Percentiles rank a stretch among this genome's conserved stretches.
These are phyloP conservation scores for Lynx canadensis DNA, from an alignment of 2,113 vertebrate genomes.

Conservation along the genomic window DNA sequence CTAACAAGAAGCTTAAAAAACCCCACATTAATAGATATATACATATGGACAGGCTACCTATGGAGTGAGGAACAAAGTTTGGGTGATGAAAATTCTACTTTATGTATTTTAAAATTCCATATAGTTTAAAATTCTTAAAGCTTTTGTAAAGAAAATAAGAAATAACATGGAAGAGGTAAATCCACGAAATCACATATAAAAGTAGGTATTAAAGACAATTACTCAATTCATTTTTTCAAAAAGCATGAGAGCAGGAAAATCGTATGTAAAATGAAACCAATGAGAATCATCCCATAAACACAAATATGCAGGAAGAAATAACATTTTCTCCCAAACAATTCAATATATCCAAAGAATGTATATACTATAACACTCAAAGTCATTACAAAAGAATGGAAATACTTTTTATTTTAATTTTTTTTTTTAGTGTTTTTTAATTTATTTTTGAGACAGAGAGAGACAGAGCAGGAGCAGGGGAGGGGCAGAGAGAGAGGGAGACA, in stretches of 20 bases:
- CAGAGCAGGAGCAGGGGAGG: too few species aligned
- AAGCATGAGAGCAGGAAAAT: conserved; percentile 8
- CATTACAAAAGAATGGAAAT: neutral
- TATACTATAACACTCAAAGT: neutral
- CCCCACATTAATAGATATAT: neutral
- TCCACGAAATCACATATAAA: conserved; percentile 12
- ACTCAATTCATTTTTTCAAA: conserved; percentile 49
- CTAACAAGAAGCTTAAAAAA: neutral
- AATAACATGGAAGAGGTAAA: conserved; percentile 30
- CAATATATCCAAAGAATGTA: neutral
- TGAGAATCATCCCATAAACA: conserved; percentile 18
- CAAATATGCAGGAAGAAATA: conserved; percentile 15
- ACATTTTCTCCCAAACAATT: neutral
- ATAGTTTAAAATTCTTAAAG: conserved; percentile 19
- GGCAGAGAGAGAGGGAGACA: too few species aligned
- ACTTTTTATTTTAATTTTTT: neutral
- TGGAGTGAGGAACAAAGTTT: neutral
- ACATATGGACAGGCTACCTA: neutral
- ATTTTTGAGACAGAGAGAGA: too few species aligned
- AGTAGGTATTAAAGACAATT: conserved; percentile 4
- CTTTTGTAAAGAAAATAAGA: conserved; percentile 52
- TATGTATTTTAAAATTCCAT: conserved; percentile 17
- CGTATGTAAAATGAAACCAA: conserved; percentile 28
- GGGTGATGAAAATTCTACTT: conserved; percentile 42
- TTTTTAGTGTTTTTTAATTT: too few species aligned